Evolutionary conservation across 2,797 vertebrate species (phyloP).

Genomic region (Lagorchestes hirsutus): DNA sequence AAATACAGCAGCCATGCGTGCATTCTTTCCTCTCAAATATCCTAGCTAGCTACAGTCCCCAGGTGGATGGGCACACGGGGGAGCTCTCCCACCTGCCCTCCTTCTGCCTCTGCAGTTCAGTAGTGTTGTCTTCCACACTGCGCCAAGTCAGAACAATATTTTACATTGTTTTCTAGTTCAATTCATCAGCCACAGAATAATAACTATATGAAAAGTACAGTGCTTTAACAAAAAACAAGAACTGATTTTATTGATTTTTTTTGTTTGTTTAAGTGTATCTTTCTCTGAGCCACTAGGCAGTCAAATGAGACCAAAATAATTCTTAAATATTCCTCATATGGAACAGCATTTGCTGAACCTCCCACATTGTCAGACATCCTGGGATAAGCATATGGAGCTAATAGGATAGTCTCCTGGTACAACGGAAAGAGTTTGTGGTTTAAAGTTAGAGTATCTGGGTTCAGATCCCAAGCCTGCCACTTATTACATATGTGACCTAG

Average conservation of each 20-base stretch:
- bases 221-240: not conserved
- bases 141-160: not conserved
- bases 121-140: not conserved
- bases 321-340: constrained; percentile 7
- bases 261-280: constrained; percentile 25
- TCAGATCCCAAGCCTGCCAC: not conserved
- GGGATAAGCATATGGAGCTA: not conserved
- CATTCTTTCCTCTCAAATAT: not conserved
- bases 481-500: not conserved
- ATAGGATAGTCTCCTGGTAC: not conserved
- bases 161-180: not conserved
- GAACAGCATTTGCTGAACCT: not conserved
- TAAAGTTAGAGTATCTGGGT: not conserved
- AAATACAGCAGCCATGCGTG: not conserved
- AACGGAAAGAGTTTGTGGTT: not conserved
- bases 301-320: constrained; percentile 41
- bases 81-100: not conserved
- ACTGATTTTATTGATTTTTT: not conserved
- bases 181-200: not conserved
- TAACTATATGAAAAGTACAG: not conserved
- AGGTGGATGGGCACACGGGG: not conserved
- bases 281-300: constrained; percentile 28
- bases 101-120: not conserved
- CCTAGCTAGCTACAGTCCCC: not conserved
- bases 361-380: constrained; percentile 5